A percentile compares a stretch with the other conserved stretches of the same genome.
Conservation (phyloP, 2,888 invertebrate species). For the Drosophila neonasuta region DNA sequence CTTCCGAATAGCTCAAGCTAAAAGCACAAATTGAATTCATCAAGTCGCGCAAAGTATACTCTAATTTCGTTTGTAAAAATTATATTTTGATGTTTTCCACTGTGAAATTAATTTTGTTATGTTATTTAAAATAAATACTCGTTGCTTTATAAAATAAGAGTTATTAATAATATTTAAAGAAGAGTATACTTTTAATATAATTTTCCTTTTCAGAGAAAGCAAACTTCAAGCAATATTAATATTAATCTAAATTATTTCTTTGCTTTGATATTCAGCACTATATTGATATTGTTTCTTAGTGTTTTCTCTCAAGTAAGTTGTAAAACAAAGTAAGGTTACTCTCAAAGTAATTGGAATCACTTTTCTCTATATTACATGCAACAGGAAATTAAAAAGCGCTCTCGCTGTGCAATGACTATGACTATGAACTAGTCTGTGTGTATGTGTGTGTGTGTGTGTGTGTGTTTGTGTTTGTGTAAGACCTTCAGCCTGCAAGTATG, state of each 20-base stretch:
- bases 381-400: slow-evolving; percentile 45
- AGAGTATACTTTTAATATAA: too few relatives aligned
- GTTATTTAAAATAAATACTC: neutral
- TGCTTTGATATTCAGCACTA: neutral
- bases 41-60: neutral
- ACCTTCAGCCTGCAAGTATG: slow-evolving; percentile 2
- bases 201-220: too few relatives aligned
- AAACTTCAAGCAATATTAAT: too few relatives aligned
- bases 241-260: too few relatives aligned
- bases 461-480: neutral
- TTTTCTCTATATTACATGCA: slow-evolving; percentile 25
- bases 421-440: neutral
- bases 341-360: neutral
- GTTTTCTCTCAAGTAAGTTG: neutral
- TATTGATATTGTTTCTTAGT: neutral
- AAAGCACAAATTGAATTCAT: neutral
- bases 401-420: slow-evolving; percentile 1
- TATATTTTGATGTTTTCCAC: neutral
- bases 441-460: neutral
- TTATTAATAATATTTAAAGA: too few relatives aligned
- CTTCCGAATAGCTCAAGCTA: neutral
- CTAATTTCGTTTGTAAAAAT: neutral
- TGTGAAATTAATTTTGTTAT: too few relatives aligned
- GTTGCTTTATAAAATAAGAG: neutral
- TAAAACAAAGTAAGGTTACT: neutral